Evolutionary conservation across 2,113 vertebrate genomes (phyloP), one percentile per base, ranked within the genome.

Genomic region (Progne subis): DNA sequence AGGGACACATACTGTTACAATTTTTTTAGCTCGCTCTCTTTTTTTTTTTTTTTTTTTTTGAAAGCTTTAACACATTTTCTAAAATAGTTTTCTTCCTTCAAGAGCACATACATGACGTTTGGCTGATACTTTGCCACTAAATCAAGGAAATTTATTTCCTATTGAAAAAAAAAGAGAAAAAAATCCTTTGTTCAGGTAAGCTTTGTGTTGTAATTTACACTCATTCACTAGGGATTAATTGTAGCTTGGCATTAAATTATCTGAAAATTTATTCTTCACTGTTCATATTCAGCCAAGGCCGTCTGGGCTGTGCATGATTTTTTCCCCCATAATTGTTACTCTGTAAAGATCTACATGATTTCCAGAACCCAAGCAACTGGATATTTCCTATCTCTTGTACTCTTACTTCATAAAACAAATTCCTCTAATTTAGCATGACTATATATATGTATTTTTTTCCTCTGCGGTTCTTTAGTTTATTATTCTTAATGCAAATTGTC

Each of bases 391-490:
- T 19, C 6, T 52, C 37, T 34, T 80, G 2, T 32, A 32, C 14
- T 79, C 11, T 67, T 64, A 13, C 14, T 69, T 84, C 55, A 37
- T 10, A 67, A 17, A 78, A 60, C 2, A 74, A 74, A 57, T 37
- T 65, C 0, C 47, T 41, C 50, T 60, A 29, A 71, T 47, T 12
- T 26, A n/a, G 7, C 12, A 57, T 6, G 5, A 43, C 8, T 39
- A 1, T 15, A 8, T 19, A 19, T 47, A 9, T 23, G 5, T 69
- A 18, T 20, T 56, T 5, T 29, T 76, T 55, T 39, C 12, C 24
- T 43, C 5, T 71, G 4, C 0, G 0, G 0, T 81, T 82, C 34
- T 75, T 81, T 6, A 41, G 4, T 64, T 64, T 68, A 18, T 39
- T 52, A 8, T 39, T 77, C 19, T 43, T 41, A 46, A 47, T 56